These are phyloP conservation scores for Coreoperca whiteheadi DNA, from an alignment of 2,113 vertebrate genomes.

Conservation along the genomic window DNA sequence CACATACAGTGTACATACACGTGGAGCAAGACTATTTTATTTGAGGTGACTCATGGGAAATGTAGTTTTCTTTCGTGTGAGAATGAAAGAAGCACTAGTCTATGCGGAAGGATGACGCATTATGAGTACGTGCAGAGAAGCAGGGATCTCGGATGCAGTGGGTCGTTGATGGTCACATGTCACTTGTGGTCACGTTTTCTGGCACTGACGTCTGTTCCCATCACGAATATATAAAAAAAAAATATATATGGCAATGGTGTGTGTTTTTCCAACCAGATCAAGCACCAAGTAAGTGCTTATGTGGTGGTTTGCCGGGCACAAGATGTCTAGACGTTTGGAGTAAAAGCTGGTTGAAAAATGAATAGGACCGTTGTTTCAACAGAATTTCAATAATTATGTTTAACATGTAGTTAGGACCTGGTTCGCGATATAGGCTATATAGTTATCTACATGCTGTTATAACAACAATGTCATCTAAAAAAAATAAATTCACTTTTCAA, in stretches of 20 bases:
- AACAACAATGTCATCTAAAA: background rate
- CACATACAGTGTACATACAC: too few relatives aligned
- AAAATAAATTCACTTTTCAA: too few relatives aligned
- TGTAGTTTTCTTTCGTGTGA: background rate
- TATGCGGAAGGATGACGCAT: conserved; percentile 69
- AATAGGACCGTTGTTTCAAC: background rate
- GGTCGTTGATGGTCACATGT: conserved; percentile 57
- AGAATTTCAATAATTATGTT: background rate
- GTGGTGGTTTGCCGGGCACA: background rate
- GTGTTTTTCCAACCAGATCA: background rate
- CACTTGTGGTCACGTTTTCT: conserved; percentile 46
- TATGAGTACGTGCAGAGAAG: conserved; percentile 78
- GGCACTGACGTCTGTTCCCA: conserved; percentile 12
- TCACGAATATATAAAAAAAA: background rate
- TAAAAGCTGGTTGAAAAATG: background rate
- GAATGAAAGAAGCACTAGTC: background rate
- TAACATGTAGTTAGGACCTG: background rate
- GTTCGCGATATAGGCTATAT: background rate
- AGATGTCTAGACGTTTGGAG: background rate
- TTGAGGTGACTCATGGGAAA: background rate
- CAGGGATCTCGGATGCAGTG: conserved; percentile 63
- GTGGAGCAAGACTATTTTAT: accelerated
- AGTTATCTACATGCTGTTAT: too few relatives aligned
- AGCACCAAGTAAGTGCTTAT: background rate
- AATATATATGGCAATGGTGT: background rate